A percentile compares a stretch with the other conserved stretches of the same genome.
These are phyloP conservation scores for Drosophila bipectinata DNA, from an alignment of 1,140 invertebrate genomes.

Conservation along the genomic window DNA sequence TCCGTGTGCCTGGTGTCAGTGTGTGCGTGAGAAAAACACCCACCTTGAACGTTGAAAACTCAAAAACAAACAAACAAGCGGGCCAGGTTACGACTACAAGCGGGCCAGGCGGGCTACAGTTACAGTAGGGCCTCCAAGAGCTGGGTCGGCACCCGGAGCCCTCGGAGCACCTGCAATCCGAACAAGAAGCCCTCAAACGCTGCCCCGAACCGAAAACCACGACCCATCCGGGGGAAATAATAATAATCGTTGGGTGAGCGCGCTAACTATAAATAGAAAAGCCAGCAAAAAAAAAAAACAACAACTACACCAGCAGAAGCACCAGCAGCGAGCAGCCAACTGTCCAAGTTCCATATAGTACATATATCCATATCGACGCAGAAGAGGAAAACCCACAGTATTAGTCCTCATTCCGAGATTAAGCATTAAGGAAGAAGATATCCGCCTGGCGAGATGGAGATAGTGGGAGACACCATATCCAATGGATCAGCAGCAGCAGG, in stretches of 20 bases:
- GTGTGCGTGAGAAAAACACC: constrained; percentile 34
- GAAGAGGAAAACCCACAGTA: constrained; percentile 29
- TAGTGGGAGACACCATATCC: constrained; percentile 15
- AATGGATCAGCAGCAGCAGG: constrained; percentile 16
- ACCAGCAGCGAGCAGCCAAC: constrained; percentile 8
- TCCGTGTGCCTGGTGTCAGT: neutral
- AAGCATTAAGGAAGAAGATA: neutral
- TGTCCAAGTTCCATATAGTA: constrained; percentile 22
- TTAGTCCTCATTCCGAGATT: constrained; percentile 40
- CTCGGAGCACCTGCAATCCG: neutral
- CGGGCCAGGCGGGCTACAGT: constrained; percentile 16
- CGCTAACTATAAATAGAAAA: constrained; percentile 68
- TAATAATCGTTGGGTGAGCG: constrained; percentile 16
- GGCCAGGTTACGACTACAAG: constrained; percentile 28
- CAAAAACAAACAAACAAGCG: constrained; percentile 43
- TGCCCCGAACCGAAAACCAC: constrained; percentile 4
- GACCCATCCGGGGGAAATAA: neutral
- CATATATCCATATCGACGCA: constrained; percentile 9
- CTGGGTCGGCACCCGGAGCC: constrained; percentile 24
- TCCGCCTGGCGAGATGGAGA: constrained; percentile 49
- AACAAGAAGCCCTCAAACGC: constrained; percentile 1
- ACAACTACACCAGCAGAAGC: neutral
- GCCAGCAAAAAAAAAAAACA: constrained; percentile 2
- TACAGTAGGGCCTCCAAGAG: constrained; percentile 20
- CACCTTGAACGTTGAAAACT: constrained; percentile 37